Percentiles rank a stretch among this genome's conserved stretches.
Evolutionary conservation across 2,888 invertebrate species (phyloP).

Genomic region (Ochropleura plecta): DNA sequence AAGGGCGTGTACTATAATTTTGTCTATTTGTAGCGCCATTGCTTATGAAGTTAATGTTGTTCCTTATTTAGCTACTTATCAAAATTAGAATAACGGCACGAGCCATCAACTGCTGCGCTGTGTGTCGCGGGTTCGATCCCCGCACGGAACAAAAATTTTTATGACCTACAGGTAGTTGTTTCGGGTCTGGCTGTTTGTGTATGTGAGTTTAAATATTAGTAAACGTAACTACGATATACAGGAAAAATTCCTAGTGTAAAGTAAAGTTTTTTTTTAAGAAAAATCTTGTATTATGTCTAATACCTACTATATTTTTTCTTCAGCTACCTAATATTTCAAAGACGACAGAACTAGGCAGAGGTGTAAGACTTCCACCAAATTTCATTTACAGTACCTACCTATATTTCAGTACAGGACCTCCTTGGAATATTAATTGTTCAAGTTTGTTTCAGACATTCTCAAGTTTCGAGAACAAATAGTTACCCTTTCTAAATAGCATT

Average conservation of each 20-base stretch:
- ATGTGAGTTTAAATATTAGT: too few relatives aligned
- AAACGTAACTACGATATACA: too few relatives aligned
- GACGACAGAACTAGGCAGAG: background rate
- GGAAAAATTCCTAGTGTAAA: too few relatives aligned
- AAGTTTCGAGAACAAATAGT: slow-evolving; percentile 14
- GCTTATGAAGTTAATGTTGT: background rate
- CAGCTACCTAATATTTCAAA: background rate
- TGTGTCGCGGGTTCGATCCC: too few relatives aligned
- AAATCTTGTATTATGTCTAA: too few relatives aligned
- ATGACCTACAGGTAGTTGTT: too few relatives aligned
- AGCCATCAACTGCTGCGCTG: too few relatives aligned
- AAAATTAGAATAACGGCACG: background rate
- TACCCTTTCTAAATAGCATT: slow-evolving; percentile 4
- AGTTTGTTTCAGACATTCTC: background rate
- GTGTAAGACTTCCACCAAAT: background rate
- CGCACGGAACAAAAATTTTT: too few relatives aligned
- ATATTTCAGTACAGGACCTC: background rate
- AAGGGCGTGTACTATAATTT: background rate
- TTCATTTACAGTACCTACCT: background rate
- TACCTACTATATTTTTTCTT: too few relatives aligned
- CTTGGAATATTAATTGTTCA: background rate
- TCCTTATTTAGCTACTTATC: background rate
- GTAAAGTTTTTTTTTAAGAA: too few relatives aligned
- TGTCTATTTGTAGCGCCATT: background rate
- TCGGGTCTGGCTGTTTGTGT: too few relatives aligned